Percentiles rank a stretch among this genome's conserved stretches.
Conservation (phyloP, 92 coral and sea anemone species). For the Scolanthus callimorphus region DNA sequence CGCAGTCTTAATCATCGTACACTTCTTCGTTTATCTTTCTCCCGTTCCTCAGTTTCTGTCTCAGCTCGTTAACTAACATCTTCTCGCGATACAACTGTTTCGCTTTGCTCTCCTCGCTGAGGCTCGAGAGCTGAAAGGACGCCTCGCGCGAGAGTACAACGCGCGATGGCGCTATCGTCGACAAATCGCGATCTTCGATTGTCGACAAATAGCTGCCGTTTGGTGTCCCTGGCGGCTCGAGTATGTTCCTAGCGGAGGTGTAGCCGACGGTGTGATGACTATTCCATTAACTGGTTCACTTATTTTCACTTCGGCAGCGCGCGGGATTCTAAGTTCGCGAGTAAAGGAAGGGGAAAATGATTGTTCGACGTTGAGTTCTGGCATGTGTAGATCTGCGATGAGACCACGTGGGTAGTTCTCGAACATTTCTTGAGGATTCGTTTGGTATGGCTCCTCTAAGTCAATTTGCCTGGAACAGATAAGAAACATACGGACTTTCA, state of each 20-base stretch:
- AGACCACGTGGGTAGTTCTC: conserved; percentile 47
- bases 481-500: too few relatives aligned
- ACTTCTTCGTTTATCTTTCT: conserved; percentile 25
- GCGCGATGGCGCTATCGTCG: background rate
- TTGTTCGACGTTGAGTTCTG: conserved; percentile 1
- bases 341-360: conserved; percentile 51
- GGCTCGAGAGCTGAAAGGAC: conserved; percentile 43
- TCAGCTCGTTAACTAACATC: conserved; percentile 64
- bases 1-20: conserved; percentile 1
- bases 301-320: conserved; percentile 76
- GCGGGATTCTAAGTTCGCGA: conserved; percentile 67
- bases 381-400: conserved; percentile 45
- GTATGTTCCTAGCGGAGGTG: too few relatives aligned
- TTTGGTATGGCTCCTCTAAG: too few relatives aligned
- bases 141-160: conserved; percentile 52
- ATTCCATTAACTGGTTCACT: conserved; percentile 43
- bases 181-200: background rate
- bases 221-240: background rate
- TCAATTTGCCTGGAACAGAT: too few relatives aligned
- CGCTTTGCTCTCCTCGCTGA: conserved; percentile 61
- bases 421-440: conserved; percentile 4
- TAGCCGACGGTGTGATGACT: too few relatives aligned
- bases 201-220: background rate
- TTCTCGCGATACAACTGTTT: conserved; percentile 60
- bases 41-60: conserved; percentile 51